Evolutionary conservation across 1,140 invertebrate species (phyloP), one percentile per base, ranked within the genome.

Genomic region (Acromyrmex charruanus): DNA sequence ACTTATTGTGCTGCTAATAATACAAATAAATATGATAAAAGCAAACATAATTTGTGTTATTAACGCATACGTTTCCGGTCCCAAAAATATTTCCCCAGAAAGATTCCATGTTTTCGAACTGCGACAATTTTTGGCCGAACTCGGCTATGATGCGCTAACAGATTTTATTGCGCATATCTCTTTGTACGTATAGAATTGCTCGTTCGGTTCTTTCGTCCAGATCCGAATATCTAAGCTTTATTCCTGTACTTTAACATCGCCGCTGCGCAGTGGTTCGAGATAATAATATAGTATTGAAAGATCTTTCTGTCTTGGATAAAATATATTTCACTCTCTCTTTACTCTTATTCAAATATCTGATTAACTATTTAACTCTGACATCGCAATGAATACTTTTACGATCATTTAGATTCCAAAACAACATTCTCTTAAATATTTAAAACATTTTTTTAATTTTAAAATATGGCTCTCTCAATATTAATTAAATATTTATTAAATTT

Each of bases 131-230:
- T 88, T 87, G 80, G 85, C 85, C 88, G 85, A 79, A 77, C 59
- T 88, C 12, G 65, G 16, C 61, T 77, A 71, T 16, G 51, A 55
- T 35, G 18, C 53, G 31, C 65, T 35, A 53, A 44, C 51, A 87
- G 55, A 88, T 88, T 90, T 90, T 69, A 85, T 82, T 85, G 21
- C 53, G 28, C 68, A 80, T 59, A 77, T 85, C 65, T 90, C 72
- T 84, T 82, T 35, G 9, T 84, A 75, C n/a, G 44, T 68, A 77
- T 85, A 86, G 72, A 85, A 82, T 91, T 84, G 82, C 79, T 86
- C 31, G 77, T 87, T 74, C 61, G 89, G 85, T 77, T 86, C 72
- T 91, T 77, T 90, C 87, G 77, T 86, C 86, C 87, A 77, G 77
- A 88, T 90, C 82, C 81, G 71, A 81, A 59, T 74, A 87, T 81